Percentiles rank a stretch among this genome's conserved stretches.
Conservation (phyloP, 2,888 invertebrate species). For the Melolontha melolontha region DNA sequence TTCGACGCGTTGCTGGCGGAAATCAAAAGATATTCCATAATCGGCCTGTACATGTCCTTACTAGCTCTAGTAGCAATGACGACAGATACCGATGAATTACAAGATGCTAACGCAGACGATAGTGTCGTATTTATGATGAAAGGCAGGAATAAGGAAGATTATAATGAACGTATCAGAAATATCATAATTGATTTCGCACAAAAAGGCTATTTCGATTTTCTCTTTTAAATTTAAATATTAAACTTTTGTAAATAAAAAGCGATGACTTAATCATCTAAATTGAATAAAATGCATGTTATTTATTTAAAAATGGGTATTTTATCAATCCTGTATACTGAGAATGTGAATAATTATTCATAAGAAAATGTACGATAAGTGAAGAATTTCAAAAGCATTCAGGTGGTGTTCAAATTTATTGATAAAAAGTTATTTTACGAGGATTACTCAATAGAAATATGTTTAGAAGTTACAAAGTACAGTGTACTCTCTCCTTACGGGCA, state of each 20-base stretch:
- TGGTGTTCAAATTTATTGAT: no score
- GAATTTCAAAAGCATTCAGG: no score
- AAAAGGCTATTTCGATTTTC: conserved; percentile 36
- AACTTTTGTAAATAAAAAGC: neutral
- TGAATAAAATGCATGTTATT: no score
- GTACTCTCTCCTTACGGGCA: no score
- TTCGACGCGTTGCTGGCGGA: conserved; percentile 52
- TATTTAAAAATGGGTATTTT: no score
- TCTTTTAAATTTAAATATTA: conserved; percentile 5
- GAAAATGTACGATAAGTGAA: no score
- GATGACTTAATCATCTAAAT: neutral
- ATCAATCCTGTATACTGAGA: no score
- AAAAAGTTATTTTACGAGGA: no score
- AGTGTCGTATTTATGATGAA: conserved; percentile 24
- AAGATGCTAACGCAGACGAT: conserved; percentile 44
- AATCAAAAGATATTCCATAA: conserved; percentile 51
- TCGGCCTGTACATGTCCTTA: conserved; percentile 50
- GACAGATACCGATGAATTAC: conserved; percentile 50
- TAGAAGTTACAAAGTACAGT: no score
- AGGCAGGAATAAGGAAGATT: conserved; percentile 40
- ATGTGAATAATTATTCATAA: no score
- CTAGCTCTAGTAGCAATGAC: conserved; percentile 46
- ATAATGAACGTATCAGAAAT: conserved; percentile 44
- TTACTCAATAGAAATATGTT: no score
- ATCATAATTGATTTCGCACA: conserved; percentile 43